These are phyloP conservation scores for Tachysurus fulvidraco DNA, from an alignment of 2,113 vertebrate genomes.

Conservation along the genomic window DNA sequence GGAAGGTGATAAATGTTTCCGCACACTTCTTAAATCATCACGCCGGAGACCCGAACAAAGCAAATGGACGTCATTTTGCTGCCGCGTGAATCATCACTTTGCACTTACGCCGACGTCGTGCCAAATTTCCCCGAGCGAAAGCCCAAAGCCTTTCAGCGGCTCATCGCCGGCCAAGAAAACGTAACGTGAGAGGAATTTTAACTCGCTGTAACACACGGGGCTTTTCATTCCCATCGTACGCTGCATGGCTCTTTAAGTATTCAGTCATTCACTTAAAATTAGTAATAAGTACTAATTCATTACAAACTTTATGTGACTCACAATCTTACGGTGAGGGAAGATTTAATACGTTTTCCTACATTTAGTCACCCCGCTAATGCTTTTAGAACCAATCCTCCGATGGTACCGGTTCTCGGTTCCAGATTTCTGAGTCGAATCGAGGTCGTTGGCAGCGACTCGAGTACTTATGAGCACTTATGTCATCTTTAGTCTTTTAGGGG, in stretches of 20 bases:
- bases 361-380: not conserved
- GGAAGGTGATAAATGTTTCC: slow-evolving; percentile 44
- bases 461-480: slow-evolving; percentile 24
- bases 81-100: slow-evolving; percentile 24
- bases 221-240: not conserved
- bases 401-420: not conserved
- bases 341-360: not conserved
- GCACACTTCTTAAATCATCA: slow-evolving; percentile 42
- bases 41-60: slow-evolving; percentile 28
- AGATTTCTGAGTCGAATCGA: not conserved
- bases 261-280: not conserved
- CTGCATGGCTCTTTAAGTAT: not conserved
- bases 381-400: not conserved
- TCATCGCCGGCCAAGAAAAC: not conserved
- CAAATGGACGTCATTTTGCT: slow-evolving; percentile 35
- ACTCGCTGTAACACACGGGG: not conserved
- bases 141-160: slow-evolving; percentile 14
- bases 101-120: not conserved
- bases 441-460: not conserved
- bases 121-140: slow-evolving; percentile 21
- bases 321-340: not conserved
- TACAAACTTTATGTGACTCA: not conserved
- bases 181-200: not conserved
- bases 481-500: not conserved
- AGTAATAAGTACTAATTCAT: not conserved